These are phyloP conservation scores for Epicampocera succincta DNA, from an alignment of 2,888 invertebrate species.

Conservation along the genomic window DNA sequence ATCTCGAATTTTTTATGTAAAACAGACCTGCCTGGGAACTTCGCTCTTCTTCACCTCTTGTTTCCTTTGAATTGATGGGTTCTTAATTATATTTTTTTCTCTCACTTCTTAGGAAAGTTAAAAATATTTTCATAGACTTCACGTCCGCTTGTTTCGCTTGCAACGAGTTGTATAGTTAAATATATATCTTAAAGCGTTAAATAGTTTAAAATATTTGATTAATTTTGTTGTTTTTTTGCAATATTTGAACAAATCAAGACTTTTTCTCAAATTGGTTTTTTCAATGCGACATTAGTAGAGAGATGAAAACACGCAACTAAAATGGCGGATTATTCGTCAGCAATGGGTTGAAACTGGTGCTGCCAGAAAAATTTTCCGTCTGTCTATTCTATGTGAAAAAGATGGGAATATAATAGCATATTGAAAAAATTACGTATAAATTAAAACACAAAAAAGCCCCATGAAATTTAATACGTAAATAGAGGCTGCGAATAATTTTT, in stretches of 20 bases:
- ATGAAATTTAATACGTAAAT: too few species aligned
- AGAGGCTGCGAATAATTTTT: too few species aligned
- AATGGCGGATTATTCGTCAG: slow-evolving; percentile 75
- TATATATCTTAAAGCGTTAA: slow-evolving; percentile 69
- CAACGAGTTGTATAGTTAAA: slow-evolving; percentile 31
- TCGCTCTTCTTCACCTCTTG: slow-evolving; percentile 62
- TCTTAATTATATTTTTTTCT: slow-evolving; percentile 61
- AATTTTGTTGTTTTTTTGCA: slow-evolving; percentile 73
- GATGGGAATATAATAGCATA: too few species aligned
- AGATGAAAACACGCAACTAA: slow-evolving; percentile 79
- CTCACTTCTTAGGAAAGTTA: slow-evolving; percentile 16
- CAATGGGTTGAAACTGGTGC: slow-evolving; percentile 1
- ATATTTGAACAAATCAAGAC: slow-evolving; percentile 73
- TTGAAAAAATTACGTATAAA: too few species aligned
- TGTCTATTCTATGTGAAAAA: too few species aligned
- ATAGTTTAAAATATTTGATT: slow-evolving; percentile 70
- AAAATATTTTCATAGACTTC: slow-evolving; percentile 24
- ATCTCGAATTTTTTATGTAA: slow-evolving; percentile 37
- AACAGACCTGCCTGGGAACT: slow-evolving; percentile 79
- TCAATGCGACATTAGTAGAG: slow-evolving; percentile 72
- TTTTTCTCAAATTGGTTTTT: slow-evolving; percentile 71
- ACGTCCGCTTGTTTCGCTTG: slow-evolving; percentile 53
- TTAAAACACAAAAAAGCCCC: too few species aligned
- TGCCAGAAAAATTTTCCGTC: slow-evolving; percentile 32
- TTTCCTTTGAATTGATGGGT: slow-evolving; percentile 64